Evolutionary conservation across 1,140 invertebrate genomes (phyloP), one percentile per base, ranked within the genome.

Genomic region (Heliconius congener): DNA sequence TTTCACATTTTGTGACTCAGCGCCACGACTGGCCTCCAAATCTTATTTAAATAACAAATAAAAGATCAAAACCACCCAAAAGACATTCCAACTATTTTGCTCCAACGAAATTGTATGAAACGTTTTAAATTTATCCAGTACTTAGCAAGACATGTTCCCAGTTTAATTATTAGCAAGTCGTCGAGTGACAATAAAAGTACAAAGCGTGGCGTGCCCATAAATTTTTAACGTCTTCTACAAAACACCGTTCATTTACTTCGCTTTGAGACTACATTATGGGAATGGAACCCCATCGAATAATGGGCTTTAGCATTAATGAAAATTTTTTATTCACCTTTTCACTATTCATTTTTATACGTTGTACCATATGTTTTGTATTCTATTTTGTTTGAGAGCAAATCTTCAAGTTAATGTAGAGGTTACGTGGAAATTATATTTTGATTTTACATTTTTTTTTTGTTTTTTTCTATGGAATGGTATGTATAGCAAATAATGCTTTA

Each of bases 171-270:
- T 87, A 84, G 79, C 71, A 78, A 80, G 83, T 78, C 52, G 80
- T 78, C 73, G 71, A 80, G 82, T 83, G 76, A 77, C 83, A 83
- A 83, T 83, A 86, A 85, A 82, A 86, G 82, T 77, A 81, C 76
- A 80, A 83, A 82, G 77, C 46, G 77, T 76, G 79, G 70, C 74
- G 80, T 71, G 74, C 79, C 83, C 78, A 88, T 90, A 89, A 88
- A 90, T 90, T 89, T 87, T 90, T 91, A 90, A 91, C 87, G 86
- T 89, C 88, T 88, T 91, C 85, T 9, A 84, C 86, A 81, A 89
- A 91, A 89, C 86, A 86, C 39, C 77, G 85, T 86, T 86, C 84
- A 86, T 88, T 89, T 84, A 86, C 81, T 85, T 46, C 82, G 84
- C 84, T 87, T 87, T 86, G 86, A 82, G 83, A 85, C 82, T 86